Conservation (phyloP, 2,888 invertebrate genomes). For the Drosophila histrio region DNA sequence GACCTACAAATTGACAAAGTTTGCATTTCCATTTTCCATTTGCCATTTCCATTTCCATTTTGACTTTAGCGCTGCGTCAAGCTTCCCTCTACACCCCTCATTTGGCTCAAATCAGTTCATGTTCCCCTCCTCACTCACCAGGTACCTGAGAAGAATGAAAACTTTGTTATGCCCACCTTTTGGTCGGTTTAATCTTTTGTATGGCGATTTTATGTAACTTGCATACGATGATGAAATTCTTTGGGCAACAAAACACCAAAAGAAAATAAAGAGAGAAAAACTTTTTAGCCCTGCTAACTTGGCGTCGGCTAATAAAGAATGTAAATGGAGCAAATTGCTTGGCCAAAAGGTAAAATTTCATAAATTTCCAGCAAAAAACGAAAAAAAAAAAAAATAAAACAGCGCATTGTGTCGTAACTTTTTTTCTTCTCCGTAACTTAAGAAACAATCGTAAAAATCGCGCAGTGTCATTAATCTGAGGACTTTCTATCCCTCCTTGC, state of each 20-base stretch:
- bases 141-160: constrained; percentile 24
- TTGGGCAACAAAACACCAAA: constrained; percentile 52
- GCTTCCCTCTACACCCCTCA: neutral
- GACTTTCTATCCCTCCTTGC: constrained; percentile 27
- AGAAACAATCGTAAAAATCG: constrained; percentile 75
- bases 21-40: constrained; percentile 37
- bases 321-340: constrained; percentile 78
- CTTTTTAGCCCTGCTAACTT: constrained; percentile 51
- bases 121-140: neutral
- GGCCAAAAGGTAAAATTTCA: constrained; percentile 78
- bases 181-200: constrained; percentile 49
- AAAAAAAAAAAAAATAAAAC: constrained; percentile 2
- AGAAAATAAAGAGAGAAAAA: constrained; percentile 30
- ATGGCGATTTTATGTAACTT: constrained; percentile 55
- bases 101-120: neutral
- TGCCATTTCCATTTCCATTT: constrained; percentile 7
- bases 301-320: constrained; percentile 75
- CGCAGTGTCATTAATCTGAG: constrained; percentile 73
- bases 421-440: constrained; percentile 43
- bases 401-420: neutral
- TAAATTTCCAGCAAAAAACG: constrained; percentile 56
- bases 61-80: constrained; percentile 15
- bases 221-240: constrained; percentile 59
- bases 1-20: constrained; percentile 58
- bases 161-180: constrained; percentile 40